Percentiles rank a stretch among this genome's conserved stretches.
Evolutionary conservation across 2,113 vertebrate species (phyloP).

Genomic region (Corythornis vintsioides): DNA sequence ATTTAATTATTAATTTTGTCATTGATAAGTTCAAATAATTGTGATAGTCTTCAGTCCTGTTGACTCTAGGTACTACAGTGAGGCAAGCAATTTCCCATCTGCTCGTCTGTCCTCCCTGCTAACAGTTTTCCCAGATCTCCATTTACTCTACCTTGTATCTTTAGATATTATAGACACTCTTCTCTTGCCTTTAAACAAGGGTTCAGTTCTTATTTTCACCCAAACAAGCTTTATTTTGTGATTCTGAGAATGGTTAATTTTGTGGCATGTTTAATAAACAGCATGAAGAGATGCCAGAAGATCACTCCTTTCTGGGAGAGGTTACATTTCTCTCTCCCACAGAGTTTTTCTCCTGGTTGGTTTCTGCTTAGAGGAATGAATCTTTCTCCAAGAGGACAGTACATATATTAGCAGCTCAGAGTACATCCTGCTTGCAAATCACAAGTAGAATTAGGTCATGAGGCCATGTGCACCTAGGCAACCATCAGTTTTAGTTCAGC

Average conservation of each 20-base stretch:
- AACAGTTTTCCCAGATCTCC: neutral
- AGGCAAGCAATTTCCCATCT: neutral
- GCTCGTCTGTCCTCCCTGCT: neutral
- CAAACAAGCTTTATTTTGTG: neutral
- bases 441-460: conserved; percentile 54
- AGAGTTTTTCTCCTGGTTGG: neutral
- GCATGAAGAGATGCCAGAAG: neutral
- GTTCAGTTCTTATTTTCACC: neutral
- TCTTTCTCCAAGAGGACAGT: neutral
- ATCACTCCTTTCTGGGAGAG: neutral
- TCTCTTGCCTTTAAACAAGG: neutral
- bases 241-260: neutral
- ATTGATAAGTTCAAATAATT: neutral
- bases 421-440: neutral
- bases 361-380: neutral
- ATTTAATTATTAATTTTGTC: neutral
- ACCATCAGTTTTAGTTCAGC: neutral
- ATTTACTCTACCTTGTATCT: neutral
- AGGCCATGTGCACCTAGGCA: conserved; percentile 34
- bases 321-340: neutral
- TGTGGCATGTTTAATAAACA: neutral
- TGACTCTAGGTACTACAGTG: neutral
- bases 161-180: neutral
- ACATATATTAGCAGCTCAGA: neutral
- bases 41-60: neutral